These are phyloP conservation scores for Dendrolimus houi DNA, from an alignment of 2,888 invertebrate species.

Conservation along the genomic window DNA sequence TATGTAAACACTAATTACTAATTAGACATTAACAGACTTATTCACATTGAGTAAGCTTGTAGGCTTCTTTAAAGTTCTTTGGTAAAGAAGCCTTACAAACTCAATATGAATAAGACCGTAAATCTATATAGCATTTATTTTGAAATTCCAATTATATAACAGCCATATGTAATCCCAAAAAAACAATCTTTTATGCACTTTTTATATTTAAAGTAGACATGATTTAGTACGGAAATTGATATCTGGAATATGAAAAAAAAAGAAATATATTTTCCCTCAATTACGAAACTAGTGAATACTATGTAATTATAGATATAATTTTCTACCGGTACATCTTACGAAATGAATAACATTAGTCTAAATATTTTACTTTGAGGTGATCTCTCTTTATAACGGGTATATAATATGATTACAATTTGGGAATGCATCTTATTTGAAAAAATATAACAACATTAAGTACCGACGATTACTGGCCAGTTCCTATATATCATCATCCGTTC, in stretches of 20 bases:
- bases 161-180: no score
- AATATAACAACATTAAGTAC: constrained; percentile 71
- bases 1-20: no score
- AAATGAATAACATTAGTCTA: constrained; percentile 69
- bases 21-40: no score
- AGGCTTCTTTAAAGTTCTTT: no score
- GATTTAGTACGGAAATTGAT: neutral
- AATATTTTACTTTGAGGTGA: constrained; percentile 48
- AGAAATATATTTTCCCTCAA: constrained; percentile 46
- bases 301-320: constrained; percentile 39
- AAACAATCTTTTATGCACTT: no score
- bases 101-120: no score
- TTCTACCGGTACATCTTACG: constrained; percentile 64
- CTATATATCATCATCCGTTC: no score
- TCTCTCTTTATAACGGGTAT: constrained; percentile 56
- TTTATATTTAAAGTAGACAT: no score
- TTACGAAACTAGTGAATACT: constrained; percentile 56
- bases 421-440: constrained; percentile 70
- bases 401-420: constrained; percentile 58
- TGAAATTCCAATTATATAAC: no score
- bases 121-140: no score
- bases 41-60: no score
- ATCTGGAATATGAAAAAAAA: constrained; percentile 12
- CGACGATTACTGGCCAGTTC: constrained; percentile 32
- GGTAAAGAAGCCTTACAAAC: no score